Evolutionary conservation across 2,888 invertebrate genomes (phyloP).

Genomic region (Geotrupes spiniger): DNA sequence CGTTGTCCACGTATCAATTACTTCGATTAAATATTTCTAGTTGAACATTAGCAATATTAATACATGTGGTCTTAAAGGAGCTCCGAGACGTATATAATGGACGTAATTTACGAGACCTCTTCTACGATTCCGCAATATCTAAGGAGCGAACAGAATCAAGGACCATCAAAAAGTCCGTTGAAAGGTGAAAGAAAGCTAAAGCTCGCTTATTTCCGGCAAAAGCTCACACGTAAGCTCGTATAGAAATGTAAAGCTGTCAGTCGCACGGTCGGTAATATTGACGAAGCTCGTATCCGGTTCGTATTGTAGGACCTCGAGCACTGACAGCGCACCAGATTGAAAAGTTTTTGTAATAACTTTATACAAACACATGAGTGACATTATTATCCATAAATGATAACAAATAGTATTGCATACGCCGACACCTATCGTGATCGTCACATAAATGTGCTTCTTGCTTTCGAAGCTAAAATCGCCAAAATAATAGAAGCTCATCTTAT

Average conservation of each 20-base stretch:
- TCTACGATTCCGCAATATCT: constrained; percentile 25
- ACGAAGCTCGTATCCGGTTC: constrained; percentile 36
- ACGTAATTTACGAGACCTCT: constrained; percentile 19
- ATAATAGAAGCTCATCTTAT: too few species aligned
- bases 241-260: constrained; percentile 41
- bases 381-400: neutral
- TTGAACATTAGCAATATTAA: too few species aligned
- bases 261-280: constrained; percentile 35
- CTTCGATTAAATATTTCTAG: too few species aligned
- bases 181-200: constrained; percentile 34
- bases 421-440: too few species aligned
- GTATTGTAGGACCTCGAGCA: constrained; percentile 34
- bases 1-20: too few species aligned
- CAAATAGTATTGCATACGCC: constrained; percentile 9
- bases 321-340: constrained; percentile 38
- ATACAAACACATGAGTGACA: constrained; percentile 19
- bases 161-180: constrained; percentile 31
- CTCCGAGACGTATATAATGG: constrained; percentile 16
- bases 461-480: too few species aligned
- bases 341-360: constrained; percentile 33
- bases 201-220: constrained; percentile 34
- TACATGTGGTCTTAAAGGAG: neutral
- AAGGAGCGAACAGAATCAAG: constrained; percentile 28
- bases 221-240: constrained; percentile 34
- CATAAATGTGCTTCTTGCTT: too few species aligned